Base-by-base conservation (phyloP, 2,797 vertebrate species). In the Naso thynnoides region DNA sequence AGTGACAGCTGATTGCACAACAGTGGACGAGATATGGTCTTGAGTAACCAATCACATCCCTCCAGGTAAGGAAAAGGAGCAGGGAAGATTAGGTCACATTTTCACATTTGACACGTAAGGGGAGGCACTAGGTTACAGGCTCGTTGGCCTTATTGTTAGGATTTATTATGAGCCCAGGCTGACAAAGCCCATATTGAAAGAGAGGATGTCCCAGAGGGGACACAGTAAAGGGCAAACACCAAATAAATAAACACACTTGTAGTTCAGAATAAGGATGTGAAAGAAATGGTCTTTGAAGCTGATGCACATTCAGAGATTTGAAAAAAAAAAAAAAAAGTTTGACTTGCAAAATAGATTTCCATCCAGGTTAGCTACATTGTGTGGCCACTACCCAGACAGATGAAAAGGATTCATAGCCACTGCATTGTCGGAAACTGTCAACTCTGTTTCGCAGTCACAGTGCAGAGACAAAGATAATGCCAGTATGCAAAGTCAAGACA, bases 271-370 rank as follows among this genome's bases (percentile, higher is more conserved):
- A 26, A 50, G 11, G 8, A 15, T 36, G 38, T 53, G 29, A 59
- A 18, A 36, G 19, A 55, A 55, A 74, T 19, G 15, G 4, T 47
- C 5, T 31, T 36, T 36, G 33, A 36, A 36, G 33, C 33, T 9
- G 33, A 36, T 36, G 13, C 33, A 36, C 33, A 36, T 36, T 18
- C 19, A 23, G 14, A 14, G 10, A 54, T 4, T 29, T 60, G 48
- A 67, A 70, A 8, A n/a, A n/a, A n/a, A 49, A n/a, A 36, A 18
- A n/a, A 45, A 31, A 44, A 31, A 41, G 10, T 19, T 9, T 26
- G 41, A 44, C 48, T 54, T 59, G 54, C n/a, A 71, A 21, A 54
- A 18, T 26, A 63, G 31, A 45, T 64, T 63, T 52, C 11, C n/a
- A 18, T 13, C 62, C 18, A 19, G 44, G 26, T 13, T 31, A 21